Evolutionary conservation across 2,113 vertebrate species (phyloP).

Genomic region (Ailurus styani): DNA sequence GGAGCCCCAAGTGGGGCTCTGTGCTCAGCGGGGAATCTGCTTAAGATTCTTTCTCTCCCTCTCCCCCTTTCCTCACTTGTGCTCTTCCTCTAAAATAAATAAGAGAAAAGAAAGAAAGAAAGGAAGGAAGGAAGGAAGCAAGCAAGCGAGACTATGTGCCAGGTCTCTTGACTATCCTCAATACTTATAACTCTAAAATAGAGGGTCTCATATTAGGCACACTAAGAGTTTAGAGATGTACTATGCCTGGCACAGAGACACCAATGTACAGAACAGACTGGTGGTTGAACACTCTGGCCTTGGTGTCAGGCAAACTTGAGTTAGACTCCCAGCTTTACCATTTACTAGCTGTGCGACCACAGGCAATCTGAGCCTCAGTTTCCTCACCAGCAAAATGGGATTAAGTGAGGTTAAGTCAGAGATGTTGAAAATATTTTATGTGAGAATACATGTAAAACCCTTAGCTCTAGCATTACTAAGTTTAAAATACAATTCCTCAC

Average conservation of each 20-base stretch:
- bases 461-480: neutral
- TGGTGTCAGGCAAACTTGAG: neutral
- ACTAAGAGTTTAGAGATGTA: neutral
- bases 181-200: neutral
- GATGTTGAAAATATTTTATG: neutral
- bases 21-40: neutral
- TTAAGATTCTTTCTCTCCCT: neutral
- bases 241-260: neutral
- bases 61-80: neutral
- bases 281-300: neutral
- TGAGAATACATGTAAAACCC: neutral
- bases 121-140: too few relatives aligned
- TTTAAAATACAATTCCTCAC: neutral
- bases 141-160: neutral
- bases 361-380: neutral
- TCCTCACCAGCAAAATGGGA: neutral
- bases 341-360: neutral
- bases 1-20: neutral
- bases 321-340: neutral
- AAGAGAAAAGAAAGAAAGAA: too few relatives aligned
- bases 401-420: neutral
- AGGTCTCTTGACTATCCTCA: neutral
- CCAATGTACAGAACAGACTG: neutral
- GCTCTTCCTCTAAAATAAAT: neutral
- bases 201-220: neutral